A percentile compares a stretch with the other conserved stretches of the same genome.
Conservation (phyloP, 2,797 vertebrate genomes). For the Typhlichthys subterraneus region DNA sequence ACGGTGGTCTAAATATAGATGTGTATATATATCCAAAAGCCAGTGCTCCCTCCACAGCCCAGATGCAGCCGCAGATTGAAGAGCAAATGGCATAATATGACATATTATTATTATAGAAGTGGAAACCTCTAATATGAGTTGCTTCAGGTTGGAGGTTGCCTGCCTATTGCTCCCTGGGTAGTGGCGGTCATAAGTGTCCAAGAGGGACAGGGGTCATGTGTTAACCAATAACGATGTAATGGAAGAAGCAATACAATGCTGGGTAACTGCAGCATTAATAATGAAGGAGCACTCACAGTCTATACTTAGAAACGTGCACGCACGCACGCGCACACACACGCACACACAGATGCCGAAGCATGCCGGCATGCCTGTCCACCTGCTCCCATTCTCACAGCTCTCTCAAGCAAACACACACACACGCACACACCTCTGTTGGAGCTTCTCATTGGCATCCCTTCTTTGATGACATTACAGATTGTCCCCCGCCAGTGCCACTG, state of each 20-base stretch:
- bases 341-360: slow-evolving; percentile 13
- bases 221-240: slow-evolving; percentile 59
- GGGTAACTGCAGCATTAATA: slow-evolving; percentile 66
- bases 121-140: slow-evolving; percentile 53
- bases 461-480: slow-evolving; percentile 47
- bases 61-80: slow-evolving; percentile 31
- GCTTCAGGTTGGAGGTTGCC: slow-evolving; percentile 28
- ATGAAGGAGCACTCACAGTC: slow-evolving; percentile 51
- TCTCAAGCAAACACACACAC: slow-evolving; percentile 35
- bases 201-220: slow-evolving; percentile 29
- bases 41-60: slow-evolving; percentile 46
- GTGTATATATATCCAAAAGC: too few relatives aligned
- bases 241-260: slow-evolving; percentile 33
- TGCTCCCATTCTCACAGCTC: slow-evolving; percentile 30
- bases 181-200: slow-evolving; percentile 43
- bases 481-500: slow-evolving; percentile 30
- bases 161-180: slow-evolving; percentile 23
- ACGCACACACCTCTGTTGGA: slow-evolving; percentile 42
- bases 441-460: slow-evolving; percentile 35
- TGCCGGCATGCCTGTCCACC: slow-evolving; percentile 15
- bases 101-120: slow-evolving; percentile 33
- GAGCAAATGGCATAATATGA: slow-evolving; percentile 19
- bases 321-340: slow-evolving; percentile 2
- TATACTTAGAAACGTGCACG: slow-evolving; percentile 39
- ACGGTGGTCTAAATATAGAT: slow-evolving; percentile 60